Evolutionary conservation across 2,888 invertebrate genomes (phyloP).

Genomic region (Arrhopalites spinosus): DNA sequence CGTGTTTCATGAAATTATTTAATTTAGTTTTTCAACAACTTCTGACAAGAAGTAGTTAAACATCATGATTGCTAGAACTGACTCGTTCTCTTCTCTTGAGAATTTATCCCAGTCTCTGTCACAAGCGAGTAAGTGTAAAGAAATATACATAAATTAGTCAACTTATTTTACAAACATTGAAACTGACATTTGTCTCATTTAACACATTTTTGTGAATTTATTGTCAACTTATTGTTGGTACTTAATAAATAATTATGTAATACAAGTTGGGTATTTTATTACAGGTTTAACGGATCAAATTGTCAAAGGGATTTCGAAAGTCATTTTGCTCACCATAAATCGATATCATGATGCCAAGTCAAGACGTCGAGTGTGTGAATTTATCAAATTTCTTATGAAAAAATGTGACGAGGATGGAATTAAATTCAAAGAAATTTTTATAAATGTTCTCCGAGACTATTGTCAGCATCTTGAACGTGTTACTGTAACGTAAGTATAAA

Average conservation of each 20-base stretch:
- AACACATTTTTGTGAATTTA: too few relatives aligned
- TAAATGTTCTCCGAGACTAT: slow-evolving; percentile 17
- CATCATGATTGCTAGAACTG: too few relatives aligned
- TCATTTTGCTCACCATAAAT: slow-evolving; percentile 75
- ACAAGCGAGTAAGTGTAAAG: slow-evolving; percentile 69
- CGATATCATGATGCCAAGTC: slow-evolving; percentile 81
- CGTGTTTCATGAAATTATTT: neutral
- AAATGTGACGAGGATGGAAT: slow-evolving; percentile 29
- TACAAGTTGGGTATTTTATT: too few relatives aligned
- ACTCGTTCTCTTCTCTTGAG: too few relatives aligned
- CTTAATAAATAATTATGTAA: too few relatives aligned
- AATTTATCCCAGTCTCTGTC: slow-evolving; percentile 73
- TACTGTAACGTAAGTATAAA: slow-evolving; percentile 33
- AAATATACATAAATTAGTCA: too few relatives aligned
- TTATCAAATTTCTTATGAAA: slow-evolving; percentile 59
- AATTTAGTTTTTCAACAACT: too few relatives aligned
- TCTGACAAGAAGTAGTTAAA: too few relatives aligned
- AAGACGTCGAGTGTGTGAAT: slow-evolving; percentile 72
- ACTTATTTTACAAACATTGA: too few relatives aligned
- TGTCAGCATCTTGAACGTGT: slow-evolving; percentile 20
- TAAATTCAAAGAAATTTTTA: slow-evolving; percentile 49
- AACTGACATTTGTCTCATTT: too few relatives aligned
- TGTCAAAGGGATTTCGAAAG: slow-evolving; percentile 77
- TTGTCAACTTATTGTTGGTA: too few relatives aligned
- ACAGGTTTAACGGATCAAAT: slow-evolving; percentile 78